Conservation (phyloP, 2,888 invertebrate species). For the Oasisia sp. region DNA sequence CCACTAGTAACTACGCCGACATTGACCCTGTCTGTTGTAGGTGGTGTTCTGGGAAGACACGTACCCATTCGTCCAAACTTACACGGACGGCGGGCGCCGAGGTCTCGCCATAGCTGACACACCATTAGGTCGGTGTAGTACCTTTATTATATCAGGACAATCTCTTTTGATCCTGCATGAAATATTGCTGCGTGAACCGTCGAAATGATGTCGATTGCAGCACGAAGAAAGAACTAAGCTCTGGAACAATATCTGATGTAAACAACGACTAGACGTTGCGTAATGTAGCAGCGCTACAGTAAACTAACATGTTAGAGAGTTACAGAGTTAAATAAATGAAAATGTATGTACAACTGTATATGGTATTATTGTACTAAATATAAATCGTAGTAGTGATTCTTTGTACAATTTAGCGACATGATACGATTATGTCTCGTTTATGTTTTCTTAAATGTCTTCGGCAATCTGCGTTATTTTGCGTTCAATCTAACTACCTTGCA, state of each 20-base stretch:
- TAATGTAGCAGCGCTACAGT: too few relatives aligned
- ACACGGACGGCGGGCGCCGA: neutral
- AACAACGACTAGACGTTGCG: too few relatives aligned
- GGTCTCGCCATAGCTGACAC: neutral
- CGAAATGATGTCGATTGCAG: neutral
- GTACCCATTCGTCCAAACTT: neutral
- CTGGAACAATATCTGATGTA: neutral
- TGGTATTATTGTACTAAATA: too few relatives aligned
- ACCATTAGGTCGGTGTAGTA: neutral
- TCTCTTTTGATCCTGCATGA: neutral
- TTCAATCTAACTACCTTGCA: too few relatives aligned
- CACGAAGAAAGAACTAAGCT: neutral
- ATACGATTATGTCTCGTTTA: too few relatives aligned
- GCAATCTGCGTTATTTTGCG: too few relatives aligned
- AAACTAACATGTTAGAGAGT: too few relatives aligned
- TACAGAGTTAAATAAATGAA: too few relatives aligned
- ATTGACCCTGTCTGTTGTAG: neutral
- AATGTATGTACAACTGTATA: too few relatives aligned
- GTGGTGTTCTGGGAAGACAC: neutral
- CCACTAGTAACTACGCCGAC: neutral
- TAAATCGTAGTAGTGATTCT: too few relatives aligned
- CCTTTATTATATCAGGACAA: neutral
- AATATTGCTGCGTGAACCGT: neutral
- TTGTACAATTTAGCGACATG: too few relatives aligned
- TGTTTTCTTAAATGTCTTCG: too few relatives aligned